phyloP scores from a whole-genome alignment of 2,888 invertebrate species.

The Phrixothrix hirtus region DNA sequence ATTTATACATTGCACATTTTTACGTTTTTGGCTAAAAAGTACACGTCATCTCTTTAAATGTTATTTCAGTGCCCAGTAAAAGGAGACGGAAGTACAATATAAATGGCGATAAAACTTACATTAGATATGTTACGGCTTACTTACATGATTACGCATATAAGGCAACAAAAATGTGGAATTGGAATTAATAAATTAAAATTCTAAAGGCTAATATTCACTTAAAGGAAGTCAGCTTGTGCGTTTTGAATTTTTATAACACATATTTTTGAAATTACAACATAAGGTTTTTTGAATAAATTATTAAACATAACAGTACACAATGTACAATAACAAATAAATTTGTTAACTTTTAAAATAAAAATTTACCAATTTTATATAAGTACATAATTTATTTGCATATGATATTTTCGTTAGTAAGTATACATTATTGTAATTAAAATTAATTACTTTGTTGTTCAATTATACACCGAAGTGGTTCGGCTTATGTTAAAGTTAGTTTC shows the following conservation, averaged over 20 bases:
- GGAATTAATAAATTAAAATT: conserved; percentile 36
- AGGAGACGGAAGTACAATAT: conserved; percentile 14
- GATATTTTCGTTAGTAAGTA: no score
- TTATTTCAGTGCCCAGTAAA: conserved; percentile 4
- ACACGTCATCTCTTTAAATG: conserved; percentile 17
- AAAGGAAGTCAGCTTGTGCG: conserved; percentile 35
- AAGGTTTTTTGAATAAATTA: background rate
- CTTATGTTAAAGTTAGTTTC: no score
- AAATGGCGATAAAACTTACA: conserved; percentile 19
- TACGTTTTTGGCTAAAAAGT: conserved; percentile 21
- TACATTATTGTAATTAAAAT: no score
- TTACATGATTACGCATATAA: conserved; percentile 24
- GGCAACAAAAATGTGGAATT: conserved; percentile 31
- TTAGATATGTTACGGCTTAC: conserved; percentile 16
- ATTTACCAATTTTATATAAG: no score
- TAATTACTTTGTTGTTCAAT: no score
- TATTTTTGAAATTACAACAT: conserved; percentile 24
- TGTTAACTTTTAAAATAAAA: no score
- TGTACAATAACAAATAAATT: no score
- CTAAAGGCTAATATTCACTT: conserved; percentile 31
- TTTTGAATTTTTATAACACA: conserved; percentile 30
- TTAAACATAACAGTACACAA: background rate
- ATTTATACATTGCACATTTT: conserved; percentile 27
- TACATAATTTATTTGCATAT: no score
- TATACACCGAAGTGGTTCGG: no score